Base-by-base conservation (phyloP, 2,888 invertebrate genomes). In the Unio delphinus region DNA sequence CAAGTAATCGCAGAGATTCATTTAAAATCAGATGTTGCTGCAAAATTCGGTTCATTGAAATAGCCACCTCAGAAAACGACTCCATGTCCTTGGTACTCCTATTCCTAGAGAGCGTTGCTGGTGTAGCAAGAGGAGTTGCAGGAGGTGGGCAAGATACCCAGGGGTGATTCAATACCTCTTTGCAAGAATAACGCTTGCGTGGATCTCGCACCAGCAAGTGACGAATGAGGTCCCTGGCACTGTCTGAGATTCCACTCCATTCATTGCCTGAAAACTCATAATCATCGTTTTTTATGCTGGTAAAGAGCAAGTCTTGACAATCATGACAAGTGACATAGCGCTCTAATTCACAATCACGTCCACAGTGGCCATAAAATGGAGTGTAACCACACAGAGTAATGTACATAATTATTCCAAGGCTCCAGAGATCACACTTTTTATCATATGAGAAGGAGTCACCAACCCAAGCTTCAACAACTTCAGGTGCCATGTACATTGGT, bases 351-450 rank as follows among this genome's bases (percentile, higher is more conserved):
- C 99, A 99, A 87, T 96, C 96, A 18, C 85, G 83, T 80, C 97
- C 97, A 91, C 99, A 99, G 90, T 96, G 95, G 28, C 98, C 99
- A 88, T 97, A 96, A 92, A 99, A 99, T 58, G 99, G 99, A 83
- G 98, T 97, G 92, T 98, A 98, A 61, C 98, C 98, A 90, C 97
- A 97, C 79, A 99, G 92, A 89, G 99, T 92, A 87, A 99, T 99
- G 92, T 99, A 99, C 89, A 91, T 86, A 69, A 93, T 92, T 70
- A 99, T 98, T 76, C 99, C 99, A 79, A 99, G 92, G 76, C 97
- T 97, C 99, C 99, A 99, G 86, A 99, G 92, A 91, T 99, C 99
- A 92, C 99, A 99, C 77, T 97, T 94, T 91, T 98, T 97, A 86
- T 93, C 92, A 83, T 93, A 92, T 66, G 95, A 94, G 84, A 95